These are phyloP conservation scores for Eubasilissa regina DNA, from an alignment of 1,140 invertebrate species.

Conservation along the genomic window DNA sequence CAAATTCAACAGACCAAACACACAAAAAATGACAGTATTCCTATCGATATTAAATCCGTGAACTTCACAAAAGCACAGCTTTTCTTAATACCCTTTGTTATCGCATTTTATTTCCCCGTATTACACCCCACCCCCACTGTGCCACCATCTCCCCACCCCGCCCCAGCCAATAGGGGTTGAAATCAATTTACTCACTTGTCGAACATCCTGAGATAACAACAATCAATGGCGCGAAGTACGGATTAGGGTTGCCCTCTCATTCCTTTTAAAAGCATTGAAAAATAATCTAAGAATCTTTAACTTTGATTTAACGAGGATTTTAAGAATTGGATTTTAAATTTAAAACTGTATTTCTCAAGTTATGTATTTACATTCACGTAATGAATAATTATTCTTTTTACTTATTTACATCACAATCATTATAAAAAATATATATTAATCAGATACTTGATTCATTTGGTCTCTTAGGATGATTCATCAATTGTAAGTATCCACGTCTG, in stretches of 20 bases:
- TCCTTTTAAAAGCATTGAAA: too few species aligned
- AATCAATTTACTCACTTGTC: slow-evolving; percentile 61
- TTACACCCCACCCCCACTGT: slow-evolving; percentile 7
- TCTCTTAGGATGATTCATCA: too few species aligned
- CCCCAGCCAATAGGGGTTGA: slow-evolving; percentile 49
- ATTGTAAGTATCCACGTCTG: too few species aligned
- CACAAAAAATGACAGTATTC: slow-evolving; percentile 35
- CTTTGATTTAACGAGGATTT: too few species aligned
- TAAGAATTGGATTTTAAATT: too few species aligned
- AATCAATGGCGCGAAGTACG: slow-evolving; percentile 53
- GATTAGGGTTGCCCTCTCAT: slow-evolving; percentile 18
- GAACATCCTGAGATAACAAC: slow-evolving; percentile 60
- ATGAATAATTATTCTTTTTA: too few species aligned
- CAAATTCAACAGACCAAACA: slow-evolving; percentile 22
- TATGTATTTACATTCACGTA: too few species aligned
- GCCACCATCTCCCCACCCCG: slow-evolving; percentile 1
- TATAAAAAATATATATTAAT: too few species aligned
- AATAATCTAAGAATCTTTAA: too few species aligned
- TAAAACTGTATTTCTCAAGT: too few species aligned
- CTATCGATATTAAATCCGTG: slow-evolving; percentile 30
- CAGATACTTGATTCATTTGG: too few species aligned
- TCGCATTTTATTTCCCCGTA: slow-evolving; percentile 44
- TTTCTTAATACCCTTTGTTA: slow-evolving; percentile 42
- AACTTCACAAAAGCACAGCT: slow-evolving; percentile 33
- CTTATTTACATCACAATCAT: too few species aligned